These are phyloP conservation scores for Hylia prasina DNA, from an alignment of 2,113 vertebrate species.

Conservation along the genomic window DNA sequence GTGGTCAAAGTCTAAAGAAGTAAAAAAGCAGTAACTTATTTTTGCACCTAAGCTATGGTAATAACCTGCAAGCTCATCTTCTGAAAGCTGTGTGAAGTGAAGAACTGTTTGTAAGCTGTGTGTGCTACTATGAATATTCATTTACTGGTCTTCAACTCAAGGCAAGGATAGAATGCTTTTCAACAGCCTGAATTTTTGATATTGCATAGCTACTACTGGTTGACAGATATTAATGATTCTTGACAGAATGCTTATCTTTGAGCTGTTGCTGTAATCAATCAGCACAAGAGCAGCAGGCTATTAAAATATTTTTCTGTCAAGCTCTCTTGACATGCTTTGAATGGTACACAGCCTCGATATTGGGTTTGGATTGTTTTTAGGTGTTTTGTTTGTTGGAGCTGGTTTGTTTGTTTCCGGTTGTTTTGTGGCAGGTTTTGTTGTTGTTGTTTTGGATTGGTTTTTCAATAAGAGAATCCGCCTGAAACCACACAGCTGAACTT, in stretches of 20 bases:
- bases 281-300: constrained; percentile 29
- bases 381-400: background rate
- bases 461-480: background rate
- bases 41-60: background rate
- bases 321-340: constrained; percentile 30
- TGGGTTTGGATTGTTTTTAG: background rate
- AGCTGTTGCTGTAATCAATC: constrained; percentile 59
- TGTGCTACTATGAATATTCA: background rate
- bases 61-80: background rate
- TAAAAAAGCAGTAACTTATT: background rate
- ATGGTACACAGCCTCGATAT: background rate
- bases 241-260: constrained; percentile 53
- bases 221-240: constrained; percentile 55
- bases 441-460: background rate
- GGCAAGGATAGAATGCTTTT: background rate
- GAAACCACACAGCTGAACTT: background rate
- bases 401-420: background rate
- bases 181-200: background rate
- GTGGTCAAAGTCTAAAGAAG: background rate
- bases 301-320: constrained; percentile 51
- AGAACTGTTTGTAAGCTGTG: background rate
- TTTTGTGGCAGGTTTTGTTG: background rate
- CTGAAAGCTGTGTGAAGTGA: background rate
- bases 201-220: background rate
- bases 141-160: background rate